Conservation (phyloP, 2,113 vertebrate genomes). For the Grammomys dolichurus region DNA sequence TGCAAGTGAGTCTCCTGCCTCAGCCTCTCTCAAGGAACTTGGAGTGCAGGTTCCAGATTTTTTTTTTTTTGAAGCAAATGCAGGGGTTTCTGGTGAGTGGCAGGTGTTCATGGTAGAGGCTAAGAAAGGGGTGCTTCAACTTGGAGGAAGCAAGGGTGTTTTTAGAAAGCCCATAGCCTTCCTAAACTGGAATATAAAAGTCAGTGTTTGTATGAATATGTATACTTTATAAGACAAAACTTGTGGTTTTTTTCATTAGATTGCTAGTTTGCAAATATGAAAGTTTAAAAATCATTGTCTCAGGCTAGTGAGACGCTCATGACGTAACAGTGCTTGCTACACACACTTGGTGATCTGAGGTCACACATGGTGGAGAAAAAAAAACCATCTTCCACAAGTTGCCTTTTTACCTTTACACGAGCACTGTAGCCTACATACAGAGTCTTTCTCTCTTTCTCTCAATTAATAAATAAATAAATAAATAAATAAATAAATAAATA, state of each 20-base stretch:
- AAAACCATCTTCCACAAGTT: background rate
- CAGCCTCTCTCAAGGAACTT: background rate
- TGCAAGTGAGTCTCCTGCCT: background rate
- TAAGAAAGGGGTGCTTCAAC: background rate
- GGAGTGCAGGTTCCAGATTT: background rate
- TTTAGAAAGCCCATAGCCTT: slow-evolving; percentile 13
- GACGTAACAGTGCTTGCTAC: no score
- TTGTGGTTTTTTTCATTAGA: slow-evolving; percentile 22
- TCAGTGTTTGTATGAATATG: background rate
- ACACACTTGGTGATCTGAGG: background rate
- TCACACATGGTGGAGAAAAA: background rate
- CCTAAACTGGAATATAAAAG: background rate
- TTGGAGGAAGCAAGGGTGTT: background rate
- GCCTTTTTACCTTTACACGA: background rate
- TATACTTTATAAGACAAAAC: slow-evolving; percentile 38
- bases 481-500: background rate
- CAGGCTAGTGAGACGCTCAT: background rate
- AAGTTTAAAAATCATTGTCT: slow-evolving; percentile 37
- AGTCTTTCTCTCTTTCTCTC: no score
- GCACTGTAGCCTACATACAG: background rate
- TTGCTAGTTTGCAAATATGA: background rate
- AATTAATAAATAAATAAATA: no score
- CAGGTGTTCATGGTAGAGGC: background rate
- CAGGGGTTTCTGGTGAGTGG: background rate
- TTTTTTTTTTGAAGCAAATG: background rate